Percentiles rank a stretch among this genome's conserved stretches.
phyloP scores from a whole-genome alignment of 2,888 invertebrate genomes.

The Diaphora mendica region DNA sequence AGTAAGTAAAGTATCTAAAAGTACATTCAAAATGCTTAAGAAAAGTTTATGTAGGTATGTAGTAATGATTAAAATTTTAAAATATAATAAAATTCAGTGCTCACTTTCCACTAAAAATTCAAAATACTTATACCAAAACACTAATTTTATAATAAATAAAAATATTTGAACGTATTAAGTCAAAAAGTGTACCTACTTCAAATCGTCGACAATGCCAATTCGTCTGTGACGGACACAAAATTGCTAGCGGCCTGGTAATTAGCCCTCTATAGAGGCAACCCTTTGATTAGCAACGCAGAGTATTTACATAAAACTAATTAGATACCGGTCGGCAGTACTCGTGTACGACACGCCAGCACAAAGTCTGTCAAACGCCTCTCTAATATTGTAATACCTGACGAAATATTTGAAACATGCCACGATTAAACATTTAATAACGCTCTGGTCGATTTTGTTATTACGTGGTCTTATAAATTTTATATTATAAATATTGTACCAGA shows the following conservation, averaged over 20 bases:
- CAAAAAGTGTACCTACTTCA: neutral
- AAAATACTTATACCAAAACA: neutral
- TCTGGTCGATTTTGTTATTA: neutral
- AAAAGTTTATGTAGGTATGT: too few relatives aligned
- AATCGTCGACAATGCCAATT: conserved; percentile 9
- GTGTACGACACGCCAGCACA: neutral
- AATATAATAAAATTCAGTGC: neutral
- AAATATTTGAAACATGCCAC: neutral
- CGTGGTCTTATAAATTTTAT: neutral
- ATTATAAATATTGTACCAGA: neutral
- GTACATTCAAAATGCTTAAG: too few relatives aligned
- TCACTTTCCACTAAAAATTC: neutral
- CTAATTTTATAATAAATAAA: too few relatives aligned
- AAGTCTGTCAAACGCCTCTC: neutral
- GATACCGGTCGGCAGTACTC: neutral
- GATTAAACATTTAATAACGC: neutral
- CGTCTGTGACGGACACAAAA: conserved; percentile 8
- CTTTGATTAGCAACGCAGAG: conserved; percentile 24
- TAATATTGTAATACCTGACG: conserved; percentile 8
- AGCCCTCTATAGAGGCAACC: conserved; percentile 12
- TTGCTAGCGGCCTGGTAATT: conserved; percentile 14
- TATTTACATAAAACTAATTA: conserved; percentile 35
- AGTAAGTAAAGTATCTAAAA: too few relatives aligned
- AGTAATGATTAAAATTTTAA: neutral
- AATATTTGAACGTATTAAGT: neutral